Evolutionary conservation across 2,113 vertebrate genomes (phyloP), one percentile per base, ranked within the genome.

Genomic region (Phoenicopterus ruber): DNA sequence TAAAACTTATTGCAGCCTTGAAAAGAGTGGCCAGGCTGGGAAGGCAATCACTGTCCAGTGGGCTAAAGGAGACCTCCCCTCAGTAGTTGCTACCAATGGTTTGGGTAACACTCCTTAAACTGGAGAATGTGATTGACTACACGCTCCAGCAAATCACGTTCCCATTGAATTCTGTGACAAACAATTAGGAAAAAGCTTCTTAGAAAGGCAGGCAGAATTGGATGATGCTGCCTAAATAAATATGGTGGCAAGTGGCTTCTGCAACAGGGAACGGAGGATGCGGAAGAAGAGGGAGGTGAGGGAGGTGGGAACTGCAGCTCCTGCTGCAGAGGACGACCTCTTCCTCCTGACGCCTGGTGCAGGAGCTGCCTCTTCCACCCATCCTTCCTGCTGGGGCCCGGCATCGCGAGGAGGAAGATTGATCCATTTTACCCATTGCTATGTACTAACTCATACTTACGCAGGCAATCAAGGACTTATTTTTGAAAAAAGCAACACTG

Each of bases 351-450:
- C 1, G 17, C 4, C 3, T 1, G 4, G 17, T 59, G 22, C 32
- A 86, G n/a, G 11, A 89, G 11, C 15, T 77, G 63, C 31, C 32
- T 78, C 59, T 74, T 96, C 29, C 7, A 54, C 9, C 13, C 6
- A 5, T 34, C 31, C 46, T 52, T 31, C 36, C 34, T 57, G 24
- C 20, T 62, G 13, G 22, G 17, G 18, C 13, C 58, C 0, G 0
- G 21, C 32, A 25, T 13, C 38, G 21, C 17, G 31, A 47, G 16
- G 13, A 81, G 49, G 20, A 89, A 65, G 28, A 77, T 0, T 29
- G 29, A 84, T 44, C 40, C 8, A 34, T 86, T 93, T 40, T 36
- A 70, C 14, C 31, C 26, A 25, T 3, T 78, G 22, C 24, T 42
- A 20, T 19, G 4, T 55, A n/a, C 7, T 46, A 76, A 54, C 40